Percentiles rank a stretch among this genome's conserved stretches.
phyloP scores from a whole-genome alignment of 1,140 invertebrate species.

The Phocides pigmalion region DNA sequence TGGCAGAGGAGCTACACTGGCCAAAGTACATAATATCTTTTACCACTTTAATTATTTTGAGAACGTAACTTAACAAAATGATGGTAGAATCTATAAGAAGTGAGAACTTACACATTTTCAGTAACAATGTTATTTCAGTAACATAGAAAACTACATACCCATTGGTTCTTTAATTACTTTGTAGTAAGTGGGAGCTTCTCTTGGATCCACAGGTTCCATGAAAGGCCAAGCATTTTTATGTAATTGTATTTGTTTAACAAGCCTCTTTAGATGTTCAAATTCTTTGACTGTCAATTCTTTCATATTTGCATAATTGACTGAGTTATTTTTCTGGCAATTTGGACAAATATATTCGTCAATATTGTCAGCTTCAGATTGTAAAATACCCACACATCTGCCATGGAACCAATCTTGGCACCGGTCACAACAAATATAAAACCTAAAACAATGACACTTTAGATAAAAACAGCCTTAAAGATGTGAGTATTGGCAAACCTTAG shows the following conservation, averaged over 20 bases:
- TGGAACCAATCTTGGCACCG: constrained; percentile 99
- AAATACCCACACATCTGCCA: constrained; percentile 97
- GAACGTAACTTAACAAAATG: too few species aligned
- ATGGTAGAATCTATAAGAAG: too few species aligned
- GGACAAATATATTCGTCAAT: constrained; percentile 99
- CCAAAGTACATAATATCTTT: too few species aligned
- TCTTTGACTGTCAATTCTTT: constrained; percentile 93
- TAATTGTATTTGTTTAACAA: constrained; percentile 96
- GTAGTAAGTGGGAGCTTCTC: constrained; percentile 98
- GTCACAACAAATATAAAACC: constrained; percentile 99
- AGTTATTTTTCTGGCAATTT: constrained; percentile 95
- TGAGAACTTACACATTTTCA: too few species aligned
- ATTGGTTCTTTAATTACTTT: constrained; percentile 99
- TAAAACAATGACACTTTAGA: too few species aligned
- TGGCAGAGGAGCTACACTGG: too few species aligned
- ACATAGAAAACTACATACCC: constrained; percentile 92
- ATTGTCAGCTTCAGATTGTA: constrained; percentile 96
- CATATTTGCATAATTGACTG: constrained; percentile 95
- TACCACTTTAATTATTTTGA: too few species aligned
- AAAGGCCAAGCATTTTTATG: constrained; percentile 99
- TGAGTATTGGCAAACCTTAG: too few species aligned
- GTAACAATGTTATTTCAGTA: too few species aligned
- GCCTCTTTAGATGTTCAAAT: constrained; percentile 91
- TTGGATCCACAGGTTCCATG: constrained; percentile 97
- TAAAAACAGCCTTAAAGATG: too few species aligned